Conservation (phyloP, 2,888 invertebrate species). For the Yponomeuta plumbellus region DNA sequence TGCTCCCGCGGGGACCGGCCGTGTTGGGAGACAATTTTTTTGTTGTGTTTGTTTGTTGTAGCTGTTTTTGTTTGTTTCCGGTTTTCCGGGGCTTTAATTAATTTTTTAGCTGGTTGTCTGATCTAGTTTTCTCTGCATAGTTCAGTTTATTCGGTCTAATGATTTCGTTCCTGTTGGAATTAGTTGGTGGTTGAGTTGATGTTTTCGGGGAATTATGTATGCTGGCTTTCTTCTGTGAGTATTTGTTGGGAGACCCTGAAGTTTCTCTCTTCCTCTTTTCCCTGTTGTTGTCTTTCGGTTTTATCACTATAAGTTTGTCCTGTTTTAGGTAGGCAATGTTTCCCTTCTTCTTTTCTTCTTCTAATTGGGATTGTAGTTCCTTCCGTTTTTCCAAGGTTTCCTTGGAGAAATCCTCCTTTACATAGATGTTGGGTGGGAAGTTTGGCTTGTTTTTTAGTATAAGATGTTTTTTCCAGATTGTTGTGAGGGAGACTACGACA, state of each 20-base stretch:
- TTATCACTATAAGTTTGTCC: neutral
- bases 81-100: too few relatives aligned
- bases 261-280: neutral
- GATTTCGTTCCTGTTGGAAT: too few relatives aligned
- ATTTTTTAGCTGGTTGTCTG: too few relatives aligned
- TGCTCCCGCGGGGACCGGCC: too few relatives aligned
- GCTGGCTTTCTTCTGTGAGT: neutral
- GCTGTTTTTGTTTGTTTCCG: too few relatives aligned
- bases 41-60: too few relatives aligned
- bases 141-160: too few relatives aligned
- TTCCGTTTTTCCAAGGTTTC: conserved; percentile 14
- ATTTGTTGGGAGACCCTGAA: neutral
- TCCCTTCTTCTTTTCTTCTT: conserved; percentile 16
- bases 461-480: too few relatives aligned
- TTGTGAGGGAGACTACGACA: neutral
- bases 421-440: neutral
- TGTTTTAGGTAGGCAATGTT: conserved; percentile 10
- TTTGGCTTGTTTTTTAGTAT: neutral
- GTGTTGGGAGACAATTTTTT: too few relatives aligned
- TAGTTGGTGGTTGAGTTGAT: too few relatives aligned
- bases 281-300: neutral
- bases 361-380: conserved; percentile 9
- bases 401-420: conserved; percentile 14
- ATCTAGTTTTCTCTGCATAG: too few relatives aligned
- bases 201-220: too few relatives aligned